Evolutionary conservation across 2,113 vertebrate genomes (phyloP), one percentile per base, ranked within the genome.

Genomic region (Piprites chloris): DNA sequence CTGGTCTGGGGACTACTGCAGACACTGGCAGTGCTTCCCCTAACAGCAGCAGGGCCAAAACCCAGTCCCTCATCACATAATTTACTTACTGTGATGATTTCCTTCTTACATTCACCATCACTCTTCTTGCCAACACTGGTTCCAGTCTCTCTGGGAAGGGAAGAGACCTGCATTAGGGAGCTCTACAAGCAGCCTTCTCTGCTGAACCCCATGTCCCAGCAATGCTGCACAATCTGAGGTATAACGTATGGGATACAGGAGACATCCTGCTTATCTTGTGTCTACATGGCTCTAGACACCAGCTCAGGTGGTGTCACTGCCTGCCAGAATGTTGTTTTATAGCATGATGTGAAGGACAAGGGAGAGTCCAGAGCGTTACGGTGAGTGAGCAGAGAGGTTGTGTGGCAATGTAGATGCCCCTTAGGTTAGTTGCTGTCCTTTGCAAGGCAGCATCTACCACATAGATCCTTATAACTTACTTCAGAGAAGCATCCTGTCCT

Each of bases 51-150:
- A 12, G 74, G 32, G 27, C 62, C 32, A 41, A 76, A 87, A 35
- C n/a, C 53, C 37, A 2, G 6, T 21, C 49, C 12, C 39, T 63
- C 53, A n/a, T 33, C 67, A 37, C 1, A 2, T 42, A 75, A 2
- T 37, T 89, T 87, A 96, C 95, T 96, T 93, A 97, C 96, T 83
- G 53, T 0, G 33, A 26, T 8, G 32, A 58, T 22, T 80, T 91
- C 89, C 90, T 85, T 96, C 75, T 93, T 94, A 32, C 96, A 97
- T 85, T 42, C 53, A 47, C 93, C 85, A 0, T 94, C 91, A 5
- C 12, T 1, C 59, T 49, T 95, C 91, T 95, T 95, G 63, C 15
- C 75, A 32, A 91, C 11, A 1, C 46, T 90, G 87, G n/a, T 28
- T 65, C 72, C 95, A 62, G 59, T 4, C 59, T 91, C 95, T 19